Evolutionary conservation across 1,140 invertebrate species (phyloP), one percentile per base, ranked within the genome.

Genomic region (Cecropterus lyciades): DNA sequence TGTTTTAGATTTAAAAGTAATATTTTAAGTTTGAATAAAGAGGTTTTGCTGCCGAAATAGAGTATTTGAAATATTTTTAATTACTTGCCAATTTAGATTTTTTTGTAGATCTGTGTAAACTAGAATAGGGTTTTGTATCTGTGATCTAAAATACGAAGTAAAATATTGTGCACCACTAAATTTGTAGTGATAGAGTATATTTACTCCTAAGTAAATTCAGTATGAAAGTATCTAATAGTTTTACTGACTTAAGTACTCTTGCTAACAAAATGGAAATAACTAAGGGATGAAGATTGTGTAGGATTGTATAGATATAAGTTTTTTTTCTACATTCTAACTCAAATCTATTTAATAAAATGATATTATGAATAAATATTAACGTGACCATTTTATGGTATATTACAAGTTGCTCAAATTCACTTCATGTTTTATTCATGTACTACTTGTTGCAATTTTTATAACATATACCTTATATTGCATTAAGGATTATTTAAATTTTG

Each of bases 71-170:
- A 51, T 27, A 7, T 33, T 33, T 11, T 7, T 7, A 24, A 33
- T 8, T 4, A 49, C n/a, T 30, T 33, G 14, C 51, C 13, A 53
- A 53, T 53, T 53, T n/a, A n/a, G 3, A 17, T 49, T 16, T 40
- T 53, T 37, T 17, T 53, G 33, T 11, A 53, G 33, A 53, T 53
- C 51, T 53, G 51, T 53, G 51, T 53, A 53, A 53, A 53, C 51
- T 53, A 55, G 30, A 55, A 55, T 55, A 55, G 15, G 14, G 33
- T 15, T 53, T 55, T 55, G 8, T 55, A 55, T 55, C 52, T 55
- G 30, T 55, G 51, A 20, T 37, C 27, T 15, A 53, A 14, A 6
- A 37, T 53, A 33, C 30, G 30, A 33, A 37, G 51, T 33, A 33
- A 33, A 24, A 37, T n/a, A 52, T 9, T 53, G 51, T 53, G 51